Percentiles rank a stretch among this genome's conserved stretches.
These are phyloP conservation scores for Chymomyza caudatula DNA, from an alignment of 2,888 invertebrate genomes.

Conservation along the genomic window DNA sequence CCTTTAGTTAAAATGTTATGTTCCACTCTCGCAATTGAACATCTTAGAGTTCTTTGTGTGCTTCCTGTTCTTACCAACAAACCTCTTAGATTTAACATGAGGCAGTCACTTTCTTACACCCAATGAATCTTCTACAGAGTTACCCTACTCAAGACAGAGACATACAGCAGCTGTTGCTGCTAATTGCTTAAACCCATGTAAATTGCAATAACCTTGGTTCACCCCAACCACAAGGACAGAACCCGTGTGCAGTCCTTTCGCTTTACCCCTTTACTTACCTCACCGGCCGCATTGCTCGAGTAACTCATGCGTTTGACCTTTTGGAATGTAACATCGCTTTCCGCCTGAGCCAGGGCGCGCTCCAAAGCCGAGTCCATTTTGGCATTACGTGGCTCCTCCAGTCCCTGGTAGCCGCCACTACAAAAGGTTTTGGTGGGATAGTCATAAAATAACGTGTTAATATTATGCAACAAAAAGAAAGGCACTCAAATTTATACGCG, in stretches of 20 bases:
- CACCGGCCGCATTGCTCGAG: slow-evolving; percentile 84
- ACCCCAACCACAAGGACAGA: neutral
- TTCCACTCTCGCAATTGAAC: too few species aligned
- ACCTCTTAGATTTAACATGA: neutral
- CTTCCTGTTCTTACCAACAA: neutral
- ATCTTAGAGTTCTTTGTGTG: too few species aligned
- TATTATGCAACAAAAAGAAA: slow-evolving; percentile 13
- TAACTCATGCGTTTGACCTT: slow-evolving; percentile 87
- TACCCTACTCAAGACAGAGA: neutral
- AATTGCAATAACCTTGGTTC: slow-evolving; percentile 7
- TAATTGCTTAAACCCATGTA: slow-evolving; percentile 16
- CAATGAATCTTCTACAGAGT: neutral
- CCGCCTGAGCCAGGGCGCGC: slow-evolving; percentile 83
- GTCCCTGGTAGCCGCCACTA: slow-evolving; percentile 62
- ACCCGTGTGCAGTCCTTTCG: neutral
- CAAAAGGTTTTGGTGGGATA: neutral
- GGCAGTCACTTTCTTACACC: neutral
- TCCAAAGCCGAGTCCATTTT: slow-evolving; percentile 82
- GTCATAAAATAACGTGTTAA: slow-evolving; percentile 10
- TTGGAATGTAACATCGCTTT: slow-evolving; percentile 84
- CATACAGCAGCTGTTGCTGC: neutral
- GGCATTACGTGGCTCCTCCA: slow-evolving; percentile 76
- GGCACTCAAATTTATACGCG: slow-evolving; percentile 13
- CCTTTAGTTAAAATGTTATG: too few species aligned
- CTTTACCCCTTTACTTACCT: slow-evolving; percentile 78